These are phyloP conservation scores for Triplophysa siluroides DNA, from an alignment of 2,113 vertebrate species.

Conservation along the genomic window DNA sequence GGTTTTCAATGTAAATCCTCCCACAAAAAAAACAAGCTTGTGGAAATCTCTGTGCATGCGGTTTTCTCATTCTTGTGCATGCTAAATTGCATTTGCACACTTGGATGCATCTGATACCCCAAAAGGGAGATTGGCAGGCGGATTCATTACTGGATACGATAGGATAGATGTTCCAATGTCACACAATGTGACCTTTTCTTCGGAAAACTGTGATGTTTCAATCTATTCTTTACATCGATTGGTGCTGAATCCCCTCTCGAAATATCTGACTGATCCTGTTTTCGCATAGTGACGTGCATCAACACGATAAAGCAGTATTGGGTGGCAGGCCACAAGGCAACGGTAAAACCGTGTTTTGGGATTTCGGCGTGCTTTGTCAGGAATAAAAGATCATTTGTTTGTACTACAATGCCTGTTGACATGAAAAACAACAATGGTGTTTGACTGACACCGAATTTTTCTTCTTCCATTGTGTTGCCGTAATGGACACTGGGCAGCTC, in stretches of 20 bases:
- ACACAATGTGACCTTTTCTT: slow-evolving; percentile 34
- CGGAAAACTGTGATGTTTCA: slow-evolving; percentile 6
- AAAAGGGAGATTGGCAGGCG: slow-evolving; percentile 20
- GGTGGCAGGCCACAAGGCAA: neutral
- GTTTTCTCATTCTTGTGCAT: slow-evolving; percentile 35
- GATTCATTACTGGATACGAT: slow-evolving; percentile 43
- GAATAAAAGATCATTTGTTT: neutral
- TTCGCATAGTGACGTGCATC: neutral
- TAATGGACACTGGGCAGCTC: neutral
- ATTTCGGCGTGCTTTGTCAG: neutral
- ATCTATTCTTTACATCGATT: slow-evolving; percentile 21
- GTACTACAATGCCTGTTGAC: neutral
- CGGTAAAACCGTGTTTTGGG: neutral
- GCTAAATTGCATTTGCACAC: slow-evolving; percentile 48
- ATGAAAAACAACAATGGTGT: slow-evolving; percentile 22
- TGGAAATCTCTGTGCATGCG: slow-evolving; percentile 22
- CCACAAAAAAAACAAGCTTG: neutral
- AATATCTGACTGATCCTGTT: slow-evolving; percentile 21
- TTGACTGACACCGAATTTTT: neutral
- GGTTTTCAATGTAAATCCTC: neutral
- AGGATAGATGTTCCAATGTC: slow-evolving; percentile 37
- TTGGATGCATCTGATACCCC: slow-evolving; percentile 30
- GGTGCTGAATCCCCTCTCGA: slow-evolving; percentile 14
- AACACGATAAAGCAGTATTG: neutral
- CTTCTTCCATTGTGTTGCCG: neutral